Conservation (phyloP, 2,797 vertebrate species). For the Ciconia nigra region DNA sequence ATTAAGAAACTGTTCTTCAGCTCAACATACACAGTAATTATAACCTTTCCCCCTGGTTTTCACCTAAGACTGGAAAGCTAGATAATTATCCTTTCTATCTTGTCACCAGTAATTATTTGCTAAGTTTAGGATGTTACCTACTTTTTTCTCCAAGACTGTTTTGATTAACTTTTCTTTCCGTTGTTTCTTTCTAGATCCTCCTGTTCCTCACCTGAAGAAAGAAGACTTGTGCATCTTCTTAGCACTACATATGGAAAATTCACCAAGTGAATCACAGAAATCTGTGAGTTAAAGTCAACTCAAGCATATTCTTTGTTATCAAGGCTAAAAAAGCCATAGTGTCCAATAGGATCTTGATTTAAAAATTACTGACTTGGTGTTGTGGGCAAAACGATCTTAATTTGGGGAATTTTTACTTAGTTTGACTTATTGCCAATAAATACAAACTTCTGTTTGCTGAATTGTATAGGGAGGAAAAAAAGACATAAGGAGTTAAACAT, state of each 20-base stretch:
- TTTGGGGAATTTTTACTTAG: neutral
- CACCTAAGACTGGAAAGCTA: neutral
- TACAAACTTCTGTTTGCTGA: neutral
- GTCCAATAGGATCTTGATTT: neutral
- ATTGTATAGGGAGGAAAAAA: neutral
- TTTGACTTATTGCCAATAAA: neutral
- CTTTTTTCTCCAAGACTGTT: neutral
- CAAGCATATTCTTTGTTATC: neutral
- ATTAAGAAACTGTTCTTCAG: neutral
- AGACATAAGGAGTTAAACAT: neutral
- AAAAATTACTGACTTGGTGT: neutral
- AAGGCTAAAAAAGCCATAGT: neutral
- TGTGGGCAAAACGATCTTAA: neutral
- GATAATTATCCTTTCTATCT: neutral
- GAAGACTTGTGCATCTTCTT: constrained; percentile 10
- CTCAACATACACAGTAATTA: neutral
- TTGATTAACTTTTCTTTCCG: neutral
- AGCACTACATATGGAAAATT: constrained; percentile 17
- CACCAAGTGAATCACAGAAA: neutral
- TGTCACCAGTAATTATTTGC: neutral
- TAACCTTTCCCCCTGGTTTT: neutral
- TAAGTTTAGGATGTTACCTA: neutral
- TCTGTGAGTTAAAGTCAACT: neutral
- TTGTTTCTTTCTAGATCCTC: neutral
- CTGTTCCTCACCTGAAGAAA: neutral